Conservation (phyloP, 2,113 vertebrate species). For the Riparia riparia region DNA sequence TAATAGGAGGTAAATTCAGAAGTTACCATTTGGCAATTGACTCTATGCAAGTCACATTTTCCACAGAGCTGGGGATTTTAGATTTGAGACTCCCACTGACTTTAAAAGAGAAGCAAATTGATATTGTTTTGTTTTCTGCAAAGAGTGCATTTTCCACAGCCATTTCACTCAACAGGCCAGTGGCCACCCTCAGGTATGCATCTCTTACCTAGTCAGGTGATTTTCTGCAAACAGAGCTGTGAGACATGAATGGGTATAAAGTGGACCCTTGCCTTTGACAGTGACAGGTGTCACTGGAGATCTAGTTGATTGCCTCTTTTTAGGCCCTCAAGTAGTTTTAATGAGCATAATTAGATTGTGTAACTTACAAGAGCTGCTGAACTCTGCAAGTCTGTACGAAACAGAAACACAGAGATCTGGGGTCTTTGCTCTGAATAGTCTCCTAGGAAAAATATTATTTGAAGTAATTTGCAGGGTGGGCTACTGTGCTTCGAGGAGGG, state of each 20-base stretch:
- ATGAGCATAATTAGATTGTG: not conserved
- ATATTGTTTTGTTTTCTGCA: slow-evolving; percentile 22
- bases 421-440: not conserved
- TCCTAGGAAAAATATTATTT: not conserved
- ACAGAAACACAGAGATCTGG: not conserved
- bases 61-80: slow-evolving; percentile 37
- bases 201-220: not conserved
- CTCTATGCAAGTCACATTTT: slow-evolving; percentile 47
- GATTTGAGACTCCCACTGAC: slow-evolving; percentile 24
- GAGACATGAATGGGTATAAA: not conserved
- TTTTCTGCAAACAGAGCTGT: not conserved
- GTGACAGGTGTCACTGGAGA: not conserved
- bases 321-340: not conserved
- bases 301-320: not conserved
- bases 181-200: not conserved
- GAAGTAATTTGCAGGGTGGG: not conserved
- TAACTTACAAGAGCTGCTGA: not conserved
- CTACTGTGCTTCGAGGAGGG: not conserved
- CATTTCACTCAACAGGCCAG: not conserved
- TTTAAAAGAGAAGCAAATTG: slow-evolving; percentile 44
- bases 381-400: not conserved
- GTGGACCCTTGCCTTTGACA: not conserved
- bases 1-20: not conserved
- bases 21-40: not conserved
- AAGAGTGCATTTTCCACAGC: slow-evolving; percentile 11